These are phyloP conservation scores for Melanotus villosus DNA, from an alignment of 2,888 invertebrate genomes.

Conservation along the genomic window DNA sequence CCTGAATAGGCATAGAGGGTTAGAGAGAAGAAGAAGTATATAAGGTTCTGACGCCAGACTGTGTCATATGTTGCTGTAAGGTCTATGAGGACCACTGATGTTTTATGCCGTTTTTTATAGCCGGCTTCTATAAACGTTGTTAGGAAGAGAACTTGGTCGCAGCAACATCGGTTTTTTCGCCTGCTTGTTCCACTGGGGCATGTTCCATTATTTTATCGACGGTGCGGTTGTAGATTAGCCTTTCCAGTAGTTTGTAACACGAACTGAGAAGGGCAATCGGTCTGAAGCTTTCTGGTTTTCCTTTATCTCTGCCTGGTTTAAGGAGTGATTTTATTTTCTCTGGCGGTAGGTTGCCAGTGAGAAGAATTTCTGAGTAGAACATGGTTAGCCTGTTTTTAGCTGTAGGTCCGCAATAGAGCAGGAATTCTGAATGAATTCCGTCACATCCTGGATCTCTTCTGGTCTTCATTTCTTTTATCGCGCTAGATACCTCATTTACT, in stretches of 20 bases:
- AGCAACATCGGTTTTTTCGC: not conserved
- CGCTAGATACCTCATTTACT: not conserved
- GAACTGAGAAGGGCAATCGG: conserved; percentile 6
- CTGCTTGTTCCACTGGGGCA: not conserved
- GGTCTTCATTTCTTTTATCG: conserved; percentile 4
- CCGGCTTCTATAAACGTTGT: not conserved
- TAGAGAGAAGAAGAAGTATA: too few species aligned
- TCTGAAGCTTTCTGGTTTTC: not conserved
- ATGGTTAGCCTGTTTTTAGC: not conserved
- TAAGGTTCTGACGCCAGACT: too few species aligned
- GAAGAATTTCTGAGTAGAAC: not conserved
- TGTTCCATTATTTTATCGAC: too few species aligned
- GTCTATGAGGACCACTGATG: too few species aligned
- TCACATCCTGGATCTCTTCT: not conserved
- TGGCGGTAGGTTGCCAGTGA: conserved; percentile 1
- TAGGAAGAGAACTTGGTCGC: too few species aligned
- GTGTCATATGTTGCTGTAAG: too few species aligned
- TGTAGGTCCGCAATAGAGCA: not conserved
- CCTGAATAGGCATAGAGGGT: too few species aligned
- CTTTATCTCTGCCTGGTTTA: not conserved
- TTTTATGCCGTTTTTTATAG: not conserved
- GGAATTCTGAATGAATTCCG: not conserved
- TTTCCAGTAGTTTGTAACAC: conserved; percentile 10
- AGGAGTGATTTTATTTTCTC: not conserved
- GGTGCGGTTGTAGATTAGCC: not conserved